phyloP scores from a whole-genome alignment of 1,140 invertebrate species.

The Leptinotarsa lineolata region DNA sequence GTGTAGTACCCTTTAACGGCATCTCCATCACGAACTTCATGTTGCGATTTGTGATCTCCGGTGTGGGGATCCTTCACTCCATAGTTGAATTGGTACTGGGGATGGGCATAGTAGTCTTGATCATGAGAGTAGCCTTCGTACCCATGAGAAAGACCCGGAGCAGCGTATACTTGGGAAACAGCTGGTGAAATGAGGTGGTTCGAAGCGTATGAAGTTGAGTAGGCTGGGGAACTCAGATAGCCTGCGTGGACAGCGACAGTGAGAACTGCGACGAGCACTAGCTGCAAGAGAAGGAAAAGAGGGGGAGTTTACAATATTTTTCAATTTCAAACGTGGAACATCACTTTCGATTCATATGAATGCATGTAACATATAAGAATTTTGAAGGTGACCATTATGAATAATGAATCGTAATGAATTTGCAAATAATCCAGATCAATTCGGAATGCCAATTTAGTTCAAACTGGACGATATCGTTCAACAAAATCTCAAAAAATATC shows the following conservation, averaged over 20 bases:
- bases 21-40: conserved; percentile 63
- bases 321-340: no score
- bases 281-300: background rate
- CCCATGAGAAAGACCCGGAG: conserved; percentile 24
- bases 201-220: conserved; percentile 11
- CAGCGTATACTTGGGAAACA: conserved; percentile 34
- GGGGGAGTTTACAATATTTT: no score
- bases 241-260: background rate
- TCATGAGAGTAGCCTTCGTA: background rate
- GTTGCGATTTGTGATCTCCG: conserved; percentile 63
- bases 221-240: background rate
- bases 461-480: no score
- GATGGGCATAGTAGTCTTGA: conserved; percentile 52
- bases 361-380: no score
- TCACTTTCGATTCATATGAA: no score
- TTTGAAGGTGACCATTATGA: no score
- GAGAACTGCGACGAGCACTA: background rate
- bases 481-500: no score
- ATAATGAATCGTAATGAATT: no score
- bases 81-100: conserved; percentile 60
- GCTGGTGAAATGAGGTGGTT: background rate
- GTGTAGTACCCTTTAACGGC: conserved; percentile 68
- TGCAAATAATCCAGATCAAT: no score
- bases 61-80: conserved; percentile 61
- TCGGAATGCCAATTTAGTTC: no score